Evolutionary conservation across 2,113 vertebrate species (phyloP).

Genomic region (Equus przewalskii): DNA sequence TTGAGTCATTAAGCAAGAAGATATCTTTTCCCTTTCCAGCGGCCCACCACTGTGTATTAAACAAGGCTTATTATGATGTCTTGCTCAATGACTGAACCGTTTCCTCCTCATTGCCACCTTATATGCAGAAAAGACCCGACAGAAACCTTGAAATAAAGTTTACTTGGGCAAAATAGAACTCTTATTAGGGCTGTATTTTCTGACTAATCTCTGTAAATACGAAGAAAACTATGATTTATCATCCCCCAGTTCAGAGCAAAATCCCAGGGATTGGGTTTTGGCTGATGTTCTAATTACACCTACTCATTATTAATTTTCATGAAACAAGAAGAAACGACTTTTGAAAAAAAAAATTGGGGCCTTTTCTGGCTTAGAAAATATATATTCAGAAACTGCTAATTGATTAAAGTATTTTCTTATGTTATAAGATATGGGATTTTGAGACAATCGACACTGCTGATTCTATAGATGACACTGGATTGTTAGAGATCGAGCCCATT

Average conservation of each 20-base stretch:
- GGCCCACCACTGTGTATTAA: neutral
- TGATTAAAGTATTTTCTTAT: conserved; percentile 9
- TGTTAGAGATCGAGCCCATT: conserved; percentile 94
- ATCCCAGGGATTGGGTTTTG: neutral
- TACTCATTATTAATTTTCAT: conserved; percentile 9
- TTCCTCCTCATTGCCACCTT: neutral
- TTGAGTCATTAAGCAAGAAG: conserved; percentile 20
- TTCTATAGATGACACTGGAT: conserved; percentile 85
- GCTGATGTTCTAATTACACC: neutral
- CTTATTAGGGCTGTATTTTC: neutral
- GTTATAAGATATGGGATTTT: conserved; percentile 94
- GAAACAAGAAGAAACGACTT: conserved; percentile 38
- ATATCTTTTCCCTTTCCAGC: neutral
- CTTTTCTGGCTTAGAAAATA: conserved; percentile 37
- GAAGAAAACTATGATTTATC: conserved; percentile 13
- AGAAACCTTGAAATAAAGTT: conserved; percentile 26
- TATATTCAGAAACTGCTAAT: neutral
- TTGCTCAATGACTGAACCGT: neutral
- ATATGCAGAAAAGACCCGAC: conserved; percentile 5
- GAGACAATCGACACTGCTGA: conserved; percentile 93
- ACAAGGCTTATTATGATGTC: neutral
- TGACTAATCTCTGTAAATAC: neutral
- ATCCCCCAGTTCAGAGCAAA: neutral
- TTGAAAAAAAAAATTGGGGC: neutral
- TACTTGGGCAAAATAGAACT: conserved; percentile 2